These are phyloP conservation scores for Trissoscelio sp. DNA, from an alignment of 2,888 invertebrate genomes.

Conservation along the genomic window DNA sequence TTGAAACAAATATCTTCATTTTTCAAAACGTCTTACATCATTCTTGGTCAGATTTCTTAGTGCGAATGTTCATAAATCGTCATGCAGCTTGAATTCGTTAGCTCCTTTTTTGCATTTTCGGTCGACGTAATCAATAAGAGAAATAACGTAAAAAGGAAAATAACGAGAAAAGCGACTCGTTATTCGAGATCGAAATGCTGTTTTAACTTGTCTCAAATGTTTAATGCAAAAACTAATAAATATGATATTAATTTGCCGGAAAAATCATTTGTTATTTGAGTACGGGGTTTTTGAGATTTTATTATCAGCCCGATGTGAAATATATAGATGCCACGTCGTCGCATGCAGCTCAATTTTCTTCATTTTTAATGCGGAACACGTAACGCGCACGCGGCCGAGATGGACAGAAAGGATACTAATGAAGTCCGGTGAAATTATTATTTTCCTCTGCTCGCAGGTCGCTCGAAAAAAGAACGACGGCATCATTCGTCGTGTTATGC, in stretches of 20 bases:
- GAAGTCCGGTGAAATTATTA: constrained; percentile 49
- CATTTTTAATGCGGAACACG: constrained; percentile 41
- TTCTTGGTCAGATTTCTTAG: constrained; percentile 42
- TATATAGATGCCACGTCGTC: too few species aligned
- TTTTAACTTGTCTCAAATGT: too few species aligned
- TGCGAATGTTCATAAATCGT: constrained; percentile 44
- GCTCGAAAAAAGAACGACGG: constrained; percentile 11
- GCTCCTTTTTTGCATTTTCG: neutral
- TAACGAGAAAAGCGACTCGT: too few species aligned
- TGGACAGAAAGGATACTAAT: constrained; percentile 50
- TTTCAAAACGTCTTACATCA: constrained; percentile 49
- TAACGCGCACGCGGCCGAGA: constrained; percentile 19
- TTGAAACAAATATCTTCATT: constrained; percentile 62
- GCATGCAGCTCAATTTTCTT: constrained; percentile 17
- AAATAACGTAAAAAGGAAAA: neutral
- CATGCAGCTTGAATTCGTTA: constrained; percentile 35
- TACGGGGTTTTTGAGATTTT: too few species aligned
- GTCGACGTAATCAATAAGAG: neutral
- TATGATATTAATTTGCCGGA: too few species aligned
- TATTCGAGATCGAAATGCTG: too few species aligned
- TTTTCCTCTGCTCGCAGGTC: constrained; percentile 25
- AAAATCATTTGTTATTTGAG: too few species aligned
- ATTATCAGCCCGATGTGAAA: too few species aligned
- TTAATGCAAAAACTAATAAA: too few species aligned
- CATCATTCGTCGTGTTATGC: constrained; percentile 19